These are phyloP conservation scores for Mycetomoellerius zeteki DNA, from an alignment of 1,140 invertebrate genomes.

Conservation along the genomic window DNA sequence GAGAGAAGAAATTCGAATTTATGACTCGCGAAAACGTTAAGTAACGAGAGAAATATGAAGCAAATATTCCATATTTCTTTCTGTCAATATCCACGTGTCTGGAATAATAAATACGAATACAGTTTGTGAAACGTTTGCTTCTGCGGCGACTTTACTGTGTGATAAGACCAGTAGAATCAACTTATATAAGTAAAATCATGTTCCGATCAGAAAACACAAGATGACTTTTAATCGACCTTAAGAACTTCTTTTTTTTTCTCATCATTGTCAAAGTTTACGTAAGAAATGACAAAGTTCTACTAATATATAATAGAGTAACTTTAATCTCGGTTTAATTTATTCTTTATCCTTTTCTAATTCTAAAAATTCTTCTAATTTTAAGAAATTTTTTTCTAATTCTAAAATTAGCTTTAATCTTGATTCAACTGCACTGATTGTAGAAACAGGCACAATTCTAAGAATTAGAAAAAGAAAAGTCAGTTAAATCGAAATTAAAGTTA, in stretches of 20 bases:
- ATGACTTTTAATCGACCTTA: slow-evolving; percentile 7
- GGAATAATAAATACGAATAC: not conserved
- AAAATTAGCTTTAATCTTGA: too few relatives aligned
- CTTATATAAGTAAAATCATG: not conserved
- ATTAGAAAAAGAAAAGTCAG: too few relatives aligned
- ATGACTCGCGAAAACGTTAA: not conserved
- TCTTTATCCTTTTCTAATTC: too few relatives aligned
- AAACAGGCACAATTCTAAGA: too few relatives aligned
- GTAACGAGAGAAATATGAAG: too few relatives aligned
- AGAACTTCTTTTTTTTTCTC: not conserved
- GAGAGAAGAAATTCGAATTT: not conserved
- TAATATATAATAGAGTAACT: too few relatives aligned
- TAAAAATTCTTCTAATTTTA: too few relatives aligned
- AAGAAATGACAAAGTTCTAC: not conserved
- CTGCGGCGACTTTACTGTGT: not conserved
- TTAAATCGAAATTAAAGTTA: too few relatives aligned
- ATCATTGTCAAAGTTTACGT: not conserved
- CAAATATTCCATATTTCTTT: not conserved
- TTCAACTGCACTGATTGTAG: too few relatives aligned
- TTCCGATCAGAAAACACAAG: not conserved
- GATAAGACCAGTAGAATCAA: not conserved
- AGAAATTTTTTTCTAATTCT: too few relatives aligned
- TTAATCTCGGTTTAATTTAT: too few relatives aligned
- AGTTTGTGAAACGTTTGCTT: not conserved
- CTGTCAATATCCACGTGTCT: not conserved